Percentiles rank a stretch among this genome's conserved stretches.
These are phyloP conservation scores for Drosophila affinis DNA, from an alignment of 2,888 invertebrate genomes.

Conservation along the genomic window DNA sequence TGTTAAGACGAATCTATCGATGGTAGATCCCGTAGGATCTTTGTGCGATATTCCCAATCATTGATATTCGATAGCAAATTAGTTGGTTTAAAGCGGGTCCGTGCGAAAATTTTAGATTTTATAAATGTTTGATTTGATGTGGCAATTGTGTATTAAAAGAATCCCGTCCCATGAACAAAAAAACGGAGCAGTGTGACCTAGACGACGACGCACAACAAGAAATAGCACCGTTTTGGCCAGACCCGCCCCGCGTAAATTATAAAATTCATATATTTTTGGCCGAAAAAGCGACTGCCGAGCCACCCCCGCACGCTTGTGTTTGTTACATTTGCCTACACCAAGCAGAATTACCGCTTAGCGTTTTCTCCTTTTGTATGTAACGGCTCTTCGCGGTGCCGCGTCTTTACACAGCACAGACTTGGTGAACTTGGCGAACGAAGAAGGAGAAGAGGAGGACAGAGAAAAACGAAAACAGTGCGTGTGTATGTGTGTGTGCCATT, in stretches of 20 bases:
- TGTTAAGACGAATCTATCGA: not conserved
- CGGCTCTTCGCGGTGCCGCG: constrained; percentile 43
- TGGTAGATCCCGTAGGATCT: not conserved
- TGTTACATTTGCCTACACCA: not conserved
- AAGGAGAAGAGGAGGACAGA: not conserved
- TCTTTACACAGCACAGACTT: constrained; percentile 39
- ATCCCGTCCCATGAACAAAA: not conserved
- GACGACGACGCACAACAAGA: constrained; percentile 55
- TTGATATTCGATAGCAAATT: not conserved
- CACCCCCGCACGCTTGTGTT: not conserved
- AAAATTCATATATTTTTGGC: not conserved
- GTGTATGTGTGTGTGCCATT: constrained; percentile 27
- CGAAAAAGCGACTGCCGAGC: not conserved
- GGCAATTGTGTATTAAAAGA: constrained; percentile 47
- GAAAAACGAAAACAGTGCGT: constrained; percentile 11
- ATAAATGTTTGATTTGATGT: constrained; percentile 56
- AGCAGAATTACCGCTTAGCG: constrained; percentile 15
- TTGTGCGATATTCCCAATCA: no score
- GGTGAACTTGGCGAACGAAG: not conserved
- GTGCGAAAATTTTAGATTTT: constrained; percentile 35
- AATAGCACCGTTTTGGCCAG: constrained; percentile 61
- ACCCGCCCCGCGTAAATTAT: not conserved
- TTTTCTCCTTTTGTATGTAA: constrained; percentile 45
- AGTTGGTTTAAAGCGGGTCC: constrained; percentile 20
- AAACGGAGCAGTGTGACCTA: constrained; percentile 68